Percentiles rank a stretch among this genome's conserved stretches.
Conservation (phyloP, 1,140 invertebrate species). For the Drosophila eugracilis region DNA sequence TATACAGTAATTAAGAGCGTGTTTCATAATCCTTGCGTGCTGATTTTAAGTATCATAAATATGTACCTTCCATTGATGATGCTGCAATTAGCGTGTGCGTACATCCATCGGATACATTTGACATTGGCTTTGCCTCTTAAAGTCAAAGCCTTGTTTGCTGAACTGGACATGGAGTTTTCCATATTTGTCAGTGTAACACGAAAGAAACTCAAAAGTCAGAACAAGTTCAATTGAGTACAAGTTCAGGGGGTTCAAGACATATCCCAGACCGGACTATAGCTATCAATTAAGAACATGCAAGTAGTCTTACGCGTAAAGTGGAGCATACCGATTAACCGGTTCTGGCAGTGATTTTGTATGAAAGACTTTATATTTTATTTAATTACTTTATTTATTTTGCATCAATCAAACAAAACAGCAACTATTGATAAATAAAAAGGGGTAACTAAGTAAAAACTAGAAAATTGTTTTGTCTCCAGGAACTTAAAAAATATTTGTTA, state of each 20-base stretch:
- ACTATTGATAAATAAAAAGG: no score
- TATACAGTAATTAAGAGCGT: constrained; percentile 14
- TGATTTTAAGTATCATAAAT: background rate
- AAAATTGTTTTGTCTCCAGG: no score
- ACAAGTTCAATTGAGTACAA: constrained; percentile 12
- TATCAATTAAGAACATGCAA: background rate
- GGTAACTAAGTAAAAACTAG: no score
- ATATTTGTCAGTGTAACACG: background rate
- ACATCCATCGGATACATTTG: constrained; percentile 42
- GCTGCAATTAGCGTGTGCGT: constrained; percentile 33
- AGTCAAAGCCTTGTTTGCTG: constrained; percentile 21
- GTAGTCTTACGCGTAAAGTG: background rate
- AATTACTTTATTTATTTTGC: background rate
- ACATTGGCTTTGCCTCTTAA: constrained; percentile 49
- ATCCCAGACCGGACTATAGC: background rate
- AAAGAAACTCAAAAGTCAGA: constrained; percentile 2
- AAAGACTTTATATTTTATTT: background rate
- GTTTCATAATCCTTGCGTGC: constrained; percentile 19
- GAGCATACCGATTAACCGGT: background rate
- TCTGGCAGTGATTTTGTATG: no score
- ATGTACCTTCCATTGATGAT: constrained; percentile 23
- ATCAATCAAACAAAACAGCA: no score
- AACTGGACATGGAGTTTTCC: constrained; percentile 8
- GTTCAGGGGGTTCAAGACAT: constrained; percentile 2
- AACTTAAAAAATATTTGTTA: no score